Evolutionary conservation across 2,888 invertebrate genomes (phyloP).

Genomic region (Limnephilus marmoratus): DNA sequence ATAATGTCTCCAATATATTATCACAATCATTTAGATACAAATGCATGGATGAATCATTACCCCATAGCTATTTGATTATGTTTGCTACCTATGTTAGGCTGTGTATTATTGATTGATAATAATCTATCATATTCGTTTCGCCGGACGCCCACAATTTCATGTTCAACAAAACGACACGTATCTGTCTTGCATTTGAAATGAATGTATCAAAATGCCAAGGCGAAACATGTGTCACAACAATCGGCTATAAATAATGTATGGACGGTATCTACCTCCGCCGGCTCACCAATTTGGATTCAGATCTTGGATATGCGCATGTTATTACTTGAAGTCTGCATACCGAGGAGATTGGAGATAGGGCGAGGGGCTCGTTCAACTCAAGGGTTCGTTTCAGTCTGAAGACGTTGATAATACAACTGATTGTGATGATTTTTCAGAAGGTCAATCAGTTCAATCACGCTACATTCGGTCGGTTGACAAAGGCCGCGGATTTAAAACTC

Average conservation of each 20-base stretch:
- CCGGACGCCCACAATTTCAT: background rate
- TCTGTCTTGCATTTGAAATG: conserved; percentile 15
- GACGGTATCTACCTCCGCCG: background rate
- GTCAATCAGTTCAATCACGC: background rate
- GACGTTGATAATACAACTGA: background rate
- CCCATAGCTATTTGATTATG: background rate
- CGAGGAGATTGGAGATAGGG: too few relatives aligned
- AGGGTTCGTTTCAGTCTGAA: background rate
- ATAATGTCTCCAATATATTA: background rate
- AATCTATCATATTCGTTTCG: conserved; percentile 4
- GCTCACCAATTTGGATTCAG: background rate
- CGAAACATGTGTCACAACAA: conserved; percentile 17
- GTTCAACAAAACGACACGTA: background rate
- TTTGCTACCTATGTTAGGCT: background rate
- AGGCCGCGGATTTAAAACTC: background rate
- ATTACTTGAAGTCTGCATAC: background rate
- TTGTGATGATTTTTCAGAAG: background rate
- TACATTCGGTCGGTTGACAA: background rate
- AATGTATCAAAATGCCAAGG: conserved; percentile 34
- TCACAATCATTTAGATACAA: background rate
- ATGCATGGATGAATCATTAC: background rate
- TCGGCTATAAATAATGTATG: conserved; percentile 33
- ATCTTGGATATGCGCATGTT: background rate
- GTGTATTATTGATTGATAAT: background rate
- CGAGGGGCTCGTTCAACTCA: background rate